Conservation (phyloP, 2,797 vertebrate genomes). For the Oreortyx pictus region DNA sequence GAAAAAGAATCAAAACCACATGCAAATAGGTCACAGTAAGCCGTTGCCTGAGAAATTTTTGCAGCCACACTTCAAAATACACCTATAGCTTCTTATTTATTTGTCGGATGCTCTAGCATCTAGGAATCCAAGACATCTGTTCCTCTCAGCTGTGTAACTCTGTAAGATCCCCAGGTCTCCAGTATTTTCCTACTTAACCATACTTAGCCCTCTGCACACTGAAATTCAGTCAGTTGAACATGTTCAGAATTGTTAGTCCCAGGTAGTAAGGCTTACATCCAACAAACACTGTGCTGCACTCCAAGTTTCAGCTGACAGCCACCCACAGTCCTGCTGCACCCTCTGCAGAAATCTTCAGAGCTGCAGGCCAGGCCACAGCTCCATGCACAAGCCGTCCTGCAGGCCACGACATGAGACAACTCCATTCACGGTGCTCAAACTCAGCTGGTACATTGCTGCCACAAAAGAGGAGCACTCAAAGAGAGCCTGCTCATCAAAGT, state of each 20-base stretch:
- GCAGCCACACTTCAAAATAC: neutral
- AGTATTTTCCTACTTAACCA: neutral
- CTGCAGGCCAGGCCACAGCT: neutral
- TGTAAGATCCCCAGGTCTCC: neutral
- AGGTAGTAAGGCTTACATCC: neutral
- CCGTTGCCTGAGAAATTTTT: neutral
- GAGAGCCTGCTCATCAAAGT: neutral
- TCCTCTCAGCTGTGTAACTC: neutral
- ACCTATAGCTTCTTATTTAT: neutral
- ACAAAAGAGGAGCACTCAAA: neutral
- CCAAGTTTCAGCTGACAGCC: neutral
- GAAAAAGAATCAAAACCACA: neutral
- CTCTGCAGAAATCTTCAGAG: neutral
- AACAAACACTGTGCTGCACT: neutral
- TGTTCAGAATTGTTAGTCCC: neutral
- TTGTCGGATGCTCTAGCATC: neutral
- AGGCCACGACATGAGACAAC: neutral
- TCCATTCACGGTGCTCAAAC: fast-evolving
- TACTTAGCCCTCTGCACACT: neutral
- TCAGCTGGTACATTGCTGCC: neutral
- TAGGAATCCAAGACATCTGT: neutral
- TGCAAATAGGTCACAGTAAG: neutral
- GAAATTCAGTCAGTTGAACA: neutral
- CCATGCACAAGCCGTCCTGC: neutral
- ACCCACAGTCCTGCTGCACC: neutral